Conservation (phyloP, 1,140 invertebrate genomes). For the Coptotermes formosanus region DNA sequence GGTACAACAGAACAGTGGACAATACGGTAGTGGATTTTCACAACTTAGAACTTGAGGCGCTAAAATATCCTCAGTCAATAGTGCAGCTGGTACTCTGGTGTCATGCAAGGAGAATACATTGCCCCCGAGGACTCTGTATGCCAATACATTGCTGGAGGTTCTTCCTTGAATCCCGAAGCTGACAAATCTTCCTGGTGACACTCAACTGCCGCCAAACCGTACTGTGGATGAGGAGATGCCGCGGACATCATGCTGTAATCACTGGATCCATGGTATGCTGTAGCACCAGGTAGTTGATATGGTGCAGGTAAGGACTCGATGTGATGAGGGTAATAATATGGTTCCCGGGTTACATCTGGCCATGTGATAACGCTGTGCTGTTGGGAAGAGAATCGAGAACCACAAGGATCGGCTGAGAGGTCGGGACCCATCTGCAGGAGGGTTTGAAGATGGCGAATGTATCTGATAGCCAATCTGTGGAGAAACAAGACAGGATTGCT, state of each 20-base stretch:
- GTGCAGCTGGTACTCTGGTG: constrained; percentile 6
- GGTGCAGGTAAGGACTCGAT: not conserved
- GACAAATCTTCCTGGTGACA: not conserved
- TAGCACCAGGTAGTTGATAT: not conserved
- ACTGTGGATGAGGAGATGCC: not conserved
- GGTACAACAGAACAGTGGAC: no score
- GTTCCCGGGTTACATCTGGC: not conserved
- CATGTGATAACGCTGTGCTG: not conserved
- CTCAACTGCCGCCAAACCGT: not conserved
- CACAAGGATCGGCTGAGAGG: not conserved
- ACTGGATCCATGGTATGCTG: not conserved
- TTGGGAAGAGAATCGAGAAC: not conserved
- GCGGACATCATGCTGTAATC: not conserved
- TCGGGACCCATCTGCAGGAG: constrained; percentile 49
- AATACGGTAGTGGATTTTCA: no score
- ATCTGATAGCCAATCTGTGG: constrained; percentile 72
- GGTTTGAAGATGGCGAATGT: constrained; percentile 73
- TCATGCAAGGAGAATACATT: constrained; percentile 7
- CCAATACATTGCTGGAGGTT: not conserved
- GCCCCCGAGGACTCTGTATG: not conserved
- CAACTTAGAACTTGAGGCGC: no score
- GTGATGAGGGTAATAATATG: not conserved
- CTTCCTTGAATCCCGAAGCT: constrained; percentile 3
- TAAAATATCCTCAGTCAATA: not conserved
- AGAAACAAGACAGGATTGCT: not conserved